Conservation (phyloP, 2,113 vertebrate species). For the Barnardius zonarius region DNA sequence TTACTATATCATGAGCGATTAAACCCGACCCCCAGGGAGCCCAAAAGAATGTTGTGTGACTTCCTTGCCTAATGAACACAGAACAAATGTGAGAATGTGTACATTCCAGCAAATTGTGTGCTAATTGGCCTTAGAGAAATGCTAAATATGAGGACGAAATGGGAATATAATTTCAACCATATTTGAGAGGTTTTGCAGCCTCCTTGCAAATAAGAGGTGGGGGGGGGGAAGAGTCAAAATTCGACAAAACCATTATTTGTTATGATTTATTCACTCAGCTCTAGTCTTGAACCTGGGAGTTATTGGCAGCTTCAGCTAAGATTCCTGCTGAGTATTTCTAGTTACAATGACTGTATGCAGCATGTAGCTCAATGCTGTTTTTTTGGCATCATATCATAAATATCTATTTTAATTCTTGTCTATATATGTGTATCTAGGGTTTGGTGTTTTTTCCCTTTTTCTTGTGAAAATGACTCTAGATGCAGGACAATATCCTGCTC, state of each 20-base stretch:
- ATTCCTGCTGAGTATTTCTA: constrained; percentile 67
- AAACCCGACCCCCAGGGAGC: constrained; percentile 38
- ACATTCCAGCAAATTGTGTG: constrained; percentile 59
- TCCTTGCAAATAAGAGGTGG: constrained; percentile 40
- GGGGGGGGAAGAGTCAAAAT: background rate
- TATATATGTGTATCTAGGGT: constrained; percentile 2
- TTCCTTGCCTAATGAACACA: constrained; percentile 58
- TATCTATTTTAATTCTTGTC: constrained; percentile 59
- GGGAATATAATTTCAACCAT: constrained; percentile 54
- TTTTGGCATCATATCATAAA: constrained; percentile 54
- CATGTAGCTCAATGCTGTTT: constrained; percentile 36
- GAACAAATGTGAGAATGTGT: constrained; percentile 63
- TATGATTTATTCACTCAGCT: constrained; percentile 68
- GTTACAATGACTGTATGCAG: constrained; percentile 57
- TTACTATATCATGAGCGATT: constrained; percentile 44
- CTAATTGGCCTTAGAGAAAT: constrained; percentile 56
- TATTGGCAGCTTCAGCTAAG: constrained; percentile 64
- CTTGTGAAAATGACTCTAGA: constrained; percentile 15
- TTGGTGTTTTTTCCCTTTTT: background rate
- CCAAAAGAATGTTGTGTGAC: constrained; percentile 50
- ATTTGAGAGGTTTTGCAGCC: constrained; percentile 41
- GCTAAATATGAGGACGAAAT: constrained; percentile 7
- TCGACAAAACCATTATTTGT: constrained; percentile 68
- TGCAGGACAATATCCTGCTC: constrained; percentile 27
- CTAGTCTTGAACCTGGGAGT: constrained; percentile 58